These are phyloP conservation scores for Scortum barcoo DNA, from an alignment of 2,113 vertebrate species.

Conservation along the genomic window DNA sequence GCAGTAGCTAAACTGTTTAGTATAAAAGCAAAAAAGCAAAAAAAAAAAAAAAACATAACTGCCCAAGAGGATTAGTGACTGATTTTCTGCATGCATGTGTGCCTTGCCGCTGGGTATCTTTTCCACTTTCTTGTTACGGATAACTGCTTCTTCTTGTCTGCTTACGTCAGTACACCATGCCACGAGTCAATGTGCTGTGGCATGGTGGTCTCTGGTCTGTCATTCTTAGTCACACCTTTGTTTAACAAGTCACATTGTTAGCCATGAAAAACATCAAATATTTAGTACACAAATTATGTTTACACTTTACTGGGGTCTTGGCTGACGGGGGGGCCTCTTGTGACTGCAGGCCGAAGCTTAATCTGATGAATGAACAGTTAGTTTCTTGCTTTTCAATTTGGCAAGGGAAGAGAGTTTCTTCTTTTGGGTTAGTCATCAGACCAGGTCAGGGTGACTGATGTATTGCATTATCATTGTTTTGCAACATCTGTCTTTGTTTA, in stretches of 20 bases:
- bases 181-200: neutral
- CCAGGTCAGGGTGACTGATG: neutral
- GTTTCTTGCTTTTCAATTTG: conserved; percentile 27
- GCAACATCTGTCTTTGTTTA: neutral
- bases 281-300: neutral
- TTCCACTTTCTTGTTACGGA: neutral
- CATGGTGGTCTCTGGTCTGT: neutral
- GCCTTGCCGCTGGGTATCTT: neutral
- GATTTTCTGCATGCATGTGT: neutral
- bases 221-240: neutral
- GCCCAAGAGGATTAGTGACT: neutral
- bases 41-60: neutral
- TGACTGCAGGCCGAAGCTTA: conserved; percentile 1
- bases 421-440: conserved; percentile 32
- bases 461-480: neutral
- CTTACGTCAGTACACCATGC: neutral
- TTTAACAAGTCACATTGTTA: neutral
- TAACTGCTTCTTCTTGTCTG: neutral
- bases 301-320: neutral
- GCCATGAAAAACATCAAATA: neutral
- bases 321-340: neutral
- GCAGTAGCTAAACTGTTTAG: neutral
- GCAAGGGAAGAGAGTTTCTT: neutral
- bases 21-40: neutral
- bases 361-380: neutral